Percentiles rank a stretch among this genome's conserved stretches.
These are phyloP conservation scores for Epinephelus coioides DNA, from an alignment of 2,797 vertebrate species.

Conservation along the genomic window DNA sequence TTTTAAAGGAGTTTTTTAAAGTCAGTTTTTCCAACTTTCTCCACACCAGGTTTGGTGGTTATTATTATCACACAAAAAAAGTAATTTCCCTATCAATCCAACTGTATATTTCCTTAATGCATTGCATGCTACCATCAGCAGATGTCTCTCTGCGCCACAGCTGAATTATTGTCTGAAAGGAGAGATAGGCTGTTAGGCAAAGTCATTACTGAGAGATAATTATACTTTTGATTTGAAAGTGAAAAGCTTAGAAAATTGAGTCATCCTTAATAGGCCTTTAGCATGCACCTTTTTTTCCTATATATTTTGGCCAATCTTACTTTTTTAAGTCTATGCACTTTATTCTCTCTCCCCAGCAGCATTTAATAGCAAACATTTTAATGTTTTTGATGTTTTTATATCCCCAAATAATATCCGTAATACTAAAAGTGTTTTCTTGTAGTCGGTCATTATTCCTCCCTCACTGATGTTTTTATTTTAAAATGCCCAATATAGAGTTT, in stretches of 20 bases:
- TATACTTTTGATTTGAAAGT: conserved; percentile 54
- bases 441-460: background rate
- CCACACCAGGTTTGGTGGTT: background rate
- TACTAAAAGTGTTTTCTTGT: conserved; percentile 15
- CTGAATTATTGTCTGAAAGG: conserved; percentile 15
- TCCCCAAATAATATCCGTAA: background rate
- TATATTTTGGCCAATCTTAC: conserved; percentile 18
- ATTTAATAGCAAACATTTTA: conserved; percentile 21
- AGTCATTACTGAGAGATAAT: conserved; percentile 59
- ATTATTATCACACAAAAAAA: background rate
- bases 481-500: background rate
- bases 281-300: conserved; percentile 9
- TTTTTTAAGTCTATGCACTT: background rate
- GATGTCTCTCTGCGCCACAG: conserved; percentile 53
- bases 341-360: conserved; percentile 12
- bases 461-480: background rate
- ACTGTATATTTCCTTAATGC: conserved; percentile 25
- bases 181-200: conserved; percentile 16
- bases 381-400: conserved; percentile 4
- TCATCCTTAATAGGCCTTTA: conserved; percentile 35
- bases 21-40: background rate
- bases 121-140: conserved; percentile 52
- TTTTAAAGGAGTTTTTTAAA: background rate
- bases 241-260: conserved; percentile 49
- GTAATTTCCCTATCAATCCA: background rate